These are phyloP conservation scores for Hafferia zeledoni DNA, from an alignment of 2,797 vertebrate genomes.

Conservation along the genomic window DNA sequence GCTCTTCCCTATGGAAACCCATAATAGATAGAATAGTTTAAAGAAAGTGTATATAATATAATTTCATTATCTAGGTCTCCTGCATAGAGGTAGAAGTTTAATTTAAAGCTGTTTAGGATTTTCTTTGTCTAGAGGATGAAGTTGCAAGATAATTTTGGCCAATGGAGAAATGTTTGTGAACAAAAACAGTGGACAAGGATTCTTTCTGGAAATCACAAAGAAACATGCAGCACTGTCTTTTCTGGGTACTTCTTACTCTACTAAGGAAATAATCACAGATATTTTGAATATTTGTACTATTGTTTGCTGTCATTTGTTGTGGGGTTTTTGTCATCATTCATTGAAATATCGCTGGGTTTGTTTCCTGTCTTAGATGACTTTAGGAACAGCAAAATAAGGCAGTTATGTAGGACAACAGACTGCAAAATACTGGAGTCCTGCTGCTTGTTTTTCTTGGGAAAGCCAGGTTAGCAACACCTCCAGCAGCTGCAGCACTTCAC, in stretches of 20 bases:
- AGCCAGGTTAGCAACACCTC: background rate
- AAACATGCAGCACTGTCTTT: background rate
- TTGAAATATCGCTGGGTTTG: background rate
- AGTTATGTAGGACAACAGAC: background rate
- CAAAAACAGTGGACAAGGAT: background rate
- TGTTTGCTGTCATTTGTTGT: background rate
- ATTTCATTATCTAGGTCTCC: background rate
- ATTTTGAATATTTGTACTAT: background rate
- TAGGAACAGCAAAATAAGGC: background rate
- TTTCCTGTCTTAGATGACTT: background rate
- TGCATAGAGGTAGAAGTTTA: background rate
- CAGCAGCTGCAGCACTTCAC: background rate
- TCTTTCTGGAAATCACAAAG: background rate
- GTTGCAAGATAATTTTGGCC: background rate
- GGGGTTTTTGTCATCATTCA: background rate
- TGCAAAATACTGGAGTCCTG: background rate
- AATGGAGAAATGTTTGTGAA: background rate
- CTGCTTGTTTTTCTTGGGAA: background rate
- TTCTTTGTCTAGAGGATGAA: background rate
- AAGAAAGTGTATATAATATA: background rate
- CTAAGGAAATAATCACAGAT: background rate
- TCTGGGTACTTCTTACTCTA: fast-evolving
- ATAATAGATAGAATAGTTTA: background rate
- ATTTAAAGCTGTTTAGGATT: background rate
- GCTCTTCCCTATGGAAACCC: background rate